Evolutionary conservation across 2,888 invertebrate genomes (phyloP).

Genomic region (Drosophila histrio): DNA sequence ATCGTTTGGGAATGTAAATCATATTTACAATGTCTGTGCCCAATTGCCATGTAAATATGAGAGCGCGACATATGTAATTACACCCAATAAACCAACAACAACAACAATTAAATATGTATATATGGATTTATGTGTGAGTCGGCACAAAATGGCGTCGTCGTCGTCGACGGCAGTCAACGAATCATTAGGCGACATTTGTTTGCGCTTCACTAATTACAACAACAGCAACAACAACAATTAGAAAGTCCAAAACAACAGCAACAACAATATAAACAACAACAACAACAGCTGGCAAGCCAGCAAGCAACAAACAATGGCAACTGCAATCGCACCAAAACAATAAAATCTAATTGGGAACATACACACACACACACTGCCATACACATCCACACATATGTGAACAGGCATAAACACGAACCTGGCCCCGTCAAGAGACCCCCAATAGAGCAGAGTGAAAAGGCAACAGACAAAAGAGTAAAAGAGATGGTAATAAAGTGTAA

Average conservation of each 20-base stretch:
- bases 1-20: constrained; percentile 42
- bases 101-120: constrained; percentile 28
- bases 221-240: constrained; percentile 56
- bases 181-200: constrained; percentile 80
- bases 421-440: constrained; percentile 26
- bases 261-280: constrained; percentile 22
- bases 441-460: constrained; percentile 22
- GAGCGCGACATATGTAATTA: constrained; percentile 76
- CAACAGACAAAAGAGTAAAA: neutral
- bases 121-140: constrained; percentile 48
- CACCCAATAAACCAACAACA: constrained; percentile 57
- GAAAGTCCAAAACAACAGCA: constrained; percentile 43
- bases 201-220: constrained; percentile 81
- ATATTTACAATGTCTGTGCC: constrained; percentile 59
- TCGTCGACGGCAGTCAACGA: constrained; percentile 51
- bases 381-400: constrained; percentile 37
- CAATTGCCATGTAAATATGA: constrained; percentile 68
- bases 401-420: constrained; percentile 21
- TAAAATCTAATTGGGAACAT: constrained; percentile 81
- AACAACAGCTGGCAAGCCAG: constrained; percentile 30
- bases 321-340: constrained; percentile 76
- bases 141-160: constrained; percentile 62
- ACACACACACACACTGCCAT: constrained; percentile 42
- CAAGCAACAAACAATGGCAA: constrained; percentile 58
- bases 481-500: neutral